Conservation (phyloP, 2,113 vertebrate species). For the Machaerirhynchus nigripectus region DNA sequence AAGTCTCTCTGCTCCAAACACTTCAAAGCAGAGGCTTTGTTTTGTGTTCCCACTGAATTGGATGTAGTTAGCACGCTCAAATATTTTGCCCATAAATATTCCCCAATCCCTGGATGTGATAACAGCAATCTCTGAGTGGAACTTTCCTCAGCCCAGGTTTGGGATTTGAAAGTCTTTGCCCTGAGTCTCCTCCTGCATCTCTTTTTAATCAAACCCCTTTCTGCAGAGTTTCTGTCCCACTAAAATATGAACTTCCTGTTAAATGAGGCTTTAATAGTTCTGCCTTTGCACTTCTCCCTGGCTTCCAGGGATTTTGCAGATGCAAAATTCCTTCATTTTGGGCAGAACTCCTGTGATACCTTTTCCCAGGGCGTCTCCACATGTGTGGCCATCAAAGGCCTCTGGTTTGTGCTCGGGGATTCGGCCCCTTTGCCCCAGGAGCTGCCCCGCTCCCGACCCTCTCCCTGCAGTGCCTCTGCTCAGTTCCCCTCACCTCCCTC, state of each 20-base stretch:
- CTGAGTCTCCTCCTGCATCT: neutral
- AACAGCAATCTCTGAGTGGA: neutral
- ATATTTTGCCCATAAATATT: neutral
- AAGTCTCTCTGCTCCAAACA: neutral
- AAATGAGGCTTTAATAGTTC: neutral
- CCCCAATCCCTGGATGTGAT: neutral
- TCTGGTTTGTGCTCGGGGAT: neutral
- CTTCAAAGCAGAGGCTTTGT: conserved; percentile 8
- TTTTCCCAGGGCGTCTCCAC: neutral
- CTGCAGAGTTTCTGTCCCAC: neutral
- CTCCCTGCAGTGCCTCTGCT: neutral
- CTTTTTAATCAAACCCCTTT: neutral
- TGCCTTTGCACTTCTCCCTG: neutral
- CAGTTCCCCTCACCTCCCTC: neutral
- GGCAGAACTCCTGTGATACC: neutral
- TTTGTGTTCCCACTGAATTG: neutral
- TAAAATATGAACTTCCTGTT: neutral
- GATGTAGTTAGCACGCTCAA: neutral
- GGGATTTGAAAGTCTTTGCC: neutral
- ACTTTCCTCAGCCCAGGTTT: neutral
- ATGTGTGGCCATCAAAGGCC: neutral
- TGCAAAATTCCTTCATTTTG: neutral
- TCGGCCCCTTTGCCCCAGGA: neutral
- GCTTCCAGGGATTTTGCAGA: neutral
- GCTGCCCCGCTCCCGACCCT: neutral